These are phyloP conservation scores for Aldrovandia affinis DNA, from an alignment of 2,797 vertebrate genomes.

Conservation along the genomic window DNA sequence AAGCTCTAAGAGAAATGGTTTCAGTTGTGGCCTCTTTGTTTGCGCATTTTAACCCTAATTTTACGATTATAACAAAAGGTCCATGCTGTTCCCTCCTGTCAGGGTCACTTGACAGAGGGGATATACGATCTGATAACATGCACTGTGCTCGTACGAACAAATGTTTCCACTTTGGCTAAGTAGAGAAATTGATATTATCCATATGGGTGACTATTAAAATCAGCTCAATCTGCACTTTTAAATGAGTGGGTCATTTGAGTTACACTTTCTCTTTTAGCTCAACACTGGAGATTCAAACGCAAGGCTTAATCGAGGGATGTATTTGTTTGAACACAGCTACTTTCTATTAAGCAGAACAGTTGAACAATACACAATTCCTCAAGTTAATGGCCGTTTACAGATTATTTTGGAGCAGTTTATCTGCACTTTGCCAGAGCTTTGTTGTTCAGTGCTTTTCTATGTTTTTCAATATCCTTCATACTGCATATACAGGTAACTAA, in stretches of 20 bases:
- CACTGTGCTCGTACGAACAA: slow-evolving; percentile 29
- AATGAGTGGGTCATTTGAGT: slow-evolving; percentile 43
- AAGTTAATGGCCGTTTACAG: neutral
- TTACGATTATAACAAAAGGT: slow-evolving; percentile 13
- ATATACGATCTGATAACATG: slow-evolving; percentile 45
- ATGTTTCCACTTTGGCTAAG: slow-evolving; percentile 40
- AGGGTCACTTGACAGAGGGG: slow-evolving; percentile 40
- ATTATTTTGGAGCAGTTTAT: neutral
- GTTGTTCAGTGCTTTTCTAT: too few species aligned
- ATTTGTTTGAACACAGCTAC: slow-evolving; percentile 8
- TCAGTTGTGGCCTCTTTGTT: slow-evolving; percentile 14
- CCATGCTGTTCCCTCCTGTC: slow-evolving; percentile 27
- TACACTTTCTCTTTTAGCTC: neutral
- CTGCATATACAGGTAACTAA: too few species aligned
- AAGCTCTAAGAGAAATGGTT: slow-evolving; percentile 49
- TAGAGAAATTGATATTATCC: slow-evolving; percentile 43
- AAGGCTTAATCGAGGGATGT: neutral
- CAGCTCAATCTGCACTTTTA: slow-evolving; percentile 31
- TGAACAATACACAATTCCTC: neutral
- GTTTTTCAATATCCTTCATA: too few species aligned
- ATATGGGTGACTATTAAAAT: slow-evolving; percentile 37
- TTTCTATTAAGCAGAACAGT: neutral
- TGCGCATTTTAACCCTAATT: slow-evolving; percentile 41
- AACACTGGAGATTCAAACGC: neutral
- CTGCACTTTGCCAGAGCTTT: neutral